Evolutionary conservation across 2,888 invertebrate genomes (phyloP), one percentile per base, ranked within the genome.

Genomic region (Leucoptera coffeella): DNA sequence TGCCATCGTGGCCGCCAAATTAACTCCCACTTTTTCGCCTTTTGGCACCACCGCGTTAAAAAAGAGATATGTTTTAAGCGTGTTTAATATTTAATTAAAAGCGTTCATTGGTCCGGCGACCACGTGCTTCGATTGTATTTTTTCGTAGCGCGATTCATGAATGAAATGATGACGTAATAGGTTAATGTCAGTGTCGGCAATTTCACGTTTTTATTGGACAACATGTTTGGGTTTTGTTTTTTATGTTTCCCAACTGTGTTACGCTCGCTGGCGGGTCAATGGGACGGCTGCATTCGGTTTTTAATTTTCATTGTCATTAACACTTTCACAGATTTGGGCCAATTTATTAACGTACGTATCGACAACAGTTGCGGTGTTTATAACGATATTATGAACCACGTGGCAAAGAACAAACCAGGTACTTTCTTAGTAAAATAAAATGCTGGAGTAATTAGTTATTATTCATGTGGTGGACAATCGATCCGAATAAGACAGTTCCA

Each of bases 301-400:
- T 62, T 65, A 64, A 65, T 62, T 64, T 58, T 61, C 69, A 69
- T 64, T 69, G 67, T 61, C 67, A 67, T 69, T 67, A 67, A 54
- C 67, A 60, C 61, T 62, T 61, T 64, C 57, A 57, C 64, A 58
- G 15, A 23, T 27, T n/a, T n/a, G n/a, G n/a, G n/a, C n/a, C n/a
- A n/a, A n/a, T n/a, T n/a, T n/a, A n/a, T n/a, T n/a, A n/a, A n/a
- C n/a, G n/a, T n/a, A n/a, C n/a, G n/a, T n/a, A n/a, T n/a, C n/a
- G n/a, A n/a, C n/a, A n/a, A n/a, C n/a, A n/a, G n/a, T n/a, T n/a
- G n/a, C n/a, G n/a, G n/a, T n/a, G n/a, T n/a, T n/a, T n/a, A n/a
- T n/a, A n/a, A n/a, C n/a, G n/a, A n/a, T n/a, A n/a, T n/a, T n/a
- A n/a, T n/a, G n/a, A n/a, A n/a, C n/a, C n/a, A n/a, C n/a, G n/a